Evolutionary conservation across 2,888 invertebrate species (phyloP), one percentile per base, ranked within the genome.

Genomic region (Lymantria dispar): DNA sequence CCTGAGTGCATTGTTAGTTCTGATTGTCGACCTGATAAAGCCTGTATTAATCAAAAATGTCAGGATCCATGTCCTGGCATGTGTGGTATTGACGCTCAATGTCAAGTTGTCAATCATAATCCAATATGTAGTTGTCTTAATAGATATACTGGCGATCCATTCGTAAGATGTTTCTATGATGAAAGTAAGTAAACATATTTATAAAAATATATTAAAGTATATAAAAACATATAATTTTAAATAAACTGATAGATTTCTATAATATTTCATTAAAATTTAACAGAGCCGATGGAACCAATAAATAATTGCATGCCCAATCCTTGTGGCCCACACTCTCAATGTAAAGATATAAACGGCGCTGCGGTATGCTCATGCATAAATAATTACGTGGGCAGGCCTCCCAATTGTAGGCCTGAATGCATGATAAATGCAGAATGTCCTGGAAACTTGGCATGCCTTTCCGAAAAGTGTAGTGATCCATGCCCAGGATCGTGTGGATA

Each of bases 1-100:
- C 96, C 95, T 2, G 95, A 96, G 85, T 96, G 96, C 84, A 92
- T 95, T 59, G 94, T 95, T 64, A 96, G 95, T 80, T 94, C 95
- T 0, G 96, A 96, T 78, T 97, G 96, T 84, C 89, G 94, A 53
- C 93, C 94, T 60, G 92, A 95, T 68, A 93, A 93, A 84, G 95
- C 96, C 44, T 97, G 97, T 77, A 93, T 95, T 62, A 94, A 94
- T 78, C 94, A 95, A 77, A 95, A 95, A 85, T 97, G 96, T 78
- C 90, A 92, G 53, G 95, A 96, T 82, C 96, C 96, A 31, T 96
- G 96, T 79, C 92, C 93, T 45, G 95, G 95, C 61, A 94, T 94
- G 51, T 96, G 96, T 72, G 96, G 96, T 47, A 87, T 93, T 48
- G 94, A 96, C 74, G 95, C 96, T 38, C 91, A 94, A 68, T 97